Evolutionary conservation across 2,888 invertebrate species (phyloP).

Genomic region (Drosophila recens): DNA sequence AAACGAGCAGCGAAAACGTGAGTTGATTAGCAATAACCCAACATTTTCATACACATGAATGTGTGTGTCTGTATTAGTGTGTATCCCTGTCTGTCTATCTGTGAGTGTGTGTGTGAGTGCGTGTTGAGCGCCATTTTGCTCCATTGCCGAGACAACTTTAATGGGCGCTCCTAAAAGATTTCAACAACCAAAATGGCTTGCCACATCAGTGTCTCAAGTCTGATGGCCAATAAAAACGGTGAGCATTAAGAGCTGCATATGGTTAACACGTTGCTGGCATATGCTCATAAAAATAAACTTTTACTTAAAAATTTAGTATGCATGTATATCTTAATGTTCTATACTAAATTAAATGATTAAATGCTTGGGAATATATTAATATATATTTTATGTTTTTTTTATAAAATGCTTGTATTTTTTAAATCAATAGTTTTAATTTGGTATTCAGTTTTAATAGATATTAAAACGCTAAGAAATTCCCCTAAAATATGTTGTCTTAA

Average conservation of each 20-base stretch:
- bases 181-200: conserved; percentile 43
- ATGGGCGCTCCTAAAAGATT: conserved; percentile 59
- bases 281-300: conserved; percentile 47
- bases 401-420: too few relatives aligned
- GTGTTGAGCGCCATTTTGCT: conserved; percentile 45
- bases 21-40: conserved; percentile 78
- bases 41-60: conserved; percentile 24
- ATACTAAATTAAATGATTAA: neutral
- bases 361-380: neutral
- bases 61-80: conserved; percentile 20
- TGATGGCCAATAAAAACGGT: conserved; percentile 54
- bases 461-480: too few relatives aligned
- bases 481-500: too few relatives aligned
- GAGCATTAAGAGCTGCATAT: conserved; percentile 54
- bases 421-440: too few relatives aligned
- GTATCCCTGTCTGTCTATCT: conserved; percentile 12
- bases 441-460: too few relatives aligned
- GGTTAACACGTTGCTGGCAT: conserved; percentile 61
- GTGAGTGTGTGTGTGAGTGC: conserved; percentile 15
- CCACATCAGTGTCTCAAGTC: conserved; percentile 53
- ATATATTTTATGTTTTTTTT: too few relatives aligned
- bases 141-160: conserved; percentile 65
- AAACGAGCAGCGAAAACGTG: conserved; percentile 81
- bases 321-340: neutral
- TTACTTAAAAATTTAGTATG: conserved; percentile 8